Base-by-base conservation (phyloP, 2,888 invertebrate genomes). In the Exocentrus adspersus region DNA sequence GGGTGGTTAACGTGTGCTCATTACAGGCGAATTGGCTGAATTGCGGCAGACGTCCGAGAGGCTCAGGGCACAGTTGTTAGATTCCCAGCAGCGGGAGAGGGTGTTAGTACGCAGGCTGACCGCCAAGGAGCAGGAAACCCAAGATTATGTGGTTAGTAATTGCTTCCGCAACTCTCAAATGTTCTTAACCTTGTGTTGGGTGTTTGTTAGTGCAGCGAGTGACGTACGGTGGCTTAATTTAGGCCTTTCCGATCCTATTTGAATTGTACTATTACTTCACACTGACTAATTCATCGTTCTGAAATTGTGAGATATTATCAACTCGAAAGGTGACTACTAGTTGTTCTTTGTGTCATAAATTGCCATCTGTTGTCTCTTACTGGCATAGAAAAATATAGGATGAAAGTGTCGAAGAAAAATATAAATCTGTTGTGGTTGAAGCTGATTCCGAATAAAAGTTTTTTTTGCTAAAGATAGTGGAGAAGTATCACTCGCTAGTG, bases 101-200 rank as follows among this genome's bases (percentile, higher is more conserved):
- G 91, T 96, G 70, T 89, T 98, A 74, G 92, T 97, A 74, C 91
- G 97, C 78, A 88, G 96, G 78, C 88, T 98, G 72, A 93, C 97
- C 66, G 92, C 94, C 71, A 98, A 98, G 85, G 98, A 98, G 81
- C 97, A 97, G 83, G 97, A 98, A 85, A 90, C 96, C 82, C 96
- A 97, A 84, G 97, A 97, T 85, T 95, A 93, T 86, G 91, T 93
- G 86, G 97, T 97, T 87, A 88, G 92, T 87, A 82, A 65, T 70
- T 63, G 60, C 41, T 54, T 21, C 60, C 45, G 37, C 60, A 42
- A 28, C 64, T 58, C 64, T 62, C 59, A 72, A 70, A 72, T 70
- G 72, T 72, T 72, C 72, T 72, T 70, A 72, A 69, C 70, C 64
- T 62, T 62, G 65, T 66, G 59, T 57, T 53, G 52, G 52, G 65